phyloP scores from a whole-genome alignment of 1,140 invertebrate genomes.

The Tetramorium parvispinum region DNA sequence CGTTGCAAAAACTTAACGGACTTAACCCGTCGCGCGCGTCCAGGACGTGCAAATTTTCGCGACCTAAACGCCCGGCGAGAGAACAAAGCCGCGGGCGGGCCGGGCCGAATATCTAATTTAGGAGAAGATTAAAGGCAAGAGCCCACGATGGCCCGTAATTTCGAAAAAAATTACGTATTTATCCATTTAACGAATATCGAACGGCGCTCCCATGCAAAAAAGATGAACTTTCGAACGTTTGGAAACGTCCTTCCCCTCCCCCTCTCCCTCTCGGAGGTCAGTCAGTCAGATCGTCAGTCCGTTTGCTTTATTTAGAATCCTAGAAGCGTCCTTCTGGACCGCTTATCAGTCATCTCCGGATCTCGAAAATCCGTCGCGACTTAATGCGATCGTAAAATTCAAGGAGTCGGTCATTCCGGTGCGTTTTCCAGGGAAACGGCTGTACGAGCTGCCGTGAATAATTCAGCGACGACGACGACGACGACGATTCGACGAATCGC shows the following conservation, averaged over 20 bases:
- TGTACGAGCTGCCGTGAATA: constrained; percentile 28
- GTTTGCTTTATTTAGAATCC: neutral
- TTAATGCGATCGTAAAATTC: neutral
- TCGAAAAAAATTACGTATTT: neutral
- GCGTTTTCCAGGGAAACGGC: neutral
- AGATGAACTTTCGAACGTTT: neutral
- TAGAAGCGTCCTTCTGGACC: neutral
- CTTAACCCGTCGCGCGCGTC: too few relatives aligned
- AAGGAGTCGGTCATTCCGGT: neutral
- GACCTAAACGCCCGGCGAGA: too few relatives aligned
- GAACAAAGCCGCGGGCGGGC: too few relatives aligned
- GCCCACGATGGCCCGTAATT: neutral
- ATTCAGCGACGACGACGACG: constrained; percentile 26
- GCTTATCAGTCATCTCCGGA: neutral
- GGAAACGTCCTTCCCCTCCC: neutral
- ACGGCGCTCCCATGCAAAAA: neutral
- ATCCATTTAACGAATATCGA: neutral
- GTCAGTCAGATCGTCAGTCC: too few relatives aligned
- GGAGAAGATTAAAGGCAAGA: too few relatives aligned
- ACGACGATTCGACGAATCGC: constrained; percentile 13
- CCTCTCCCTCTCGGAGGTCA: neutral
- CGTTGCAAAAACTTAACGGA: too few relatives aligned
- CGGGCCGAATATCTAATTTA: too few relatives aligned
- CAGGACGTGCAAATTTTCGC: too few relatives aligned
- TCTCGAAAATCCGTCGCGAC: neutral